Evolutionary conservation across 2,113 vertebrate species (phyloP).

Genomic region (Chloropsis cyanopogon): DNA sequence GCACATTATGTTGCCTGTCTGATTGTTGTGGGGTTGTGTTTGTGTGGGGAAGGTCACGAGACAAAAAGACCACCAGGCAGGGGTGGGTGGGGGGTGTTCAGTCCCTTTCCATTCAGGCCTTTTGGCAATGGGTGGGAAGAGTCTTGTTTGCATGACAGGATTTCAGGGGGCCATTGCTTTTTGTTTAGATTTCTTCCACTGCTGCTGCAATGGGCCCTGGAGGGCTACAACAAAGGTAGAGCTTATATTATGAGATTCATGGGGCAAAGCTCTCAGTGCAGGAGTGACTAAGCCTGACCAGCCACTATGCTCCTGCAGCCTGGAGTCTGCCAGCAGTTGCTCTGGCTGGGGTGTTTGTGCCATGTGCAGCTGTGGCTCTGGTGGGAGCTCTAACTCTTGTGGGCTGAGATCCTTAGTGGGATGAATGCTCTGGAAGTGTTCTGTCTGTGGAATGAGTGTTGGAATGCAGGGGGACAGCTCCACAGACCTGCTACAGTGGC

Average conservation of each 20-base stretch:
- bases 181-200: conserved; percentile 20
- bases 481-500: background rate
- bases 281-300: background rate
- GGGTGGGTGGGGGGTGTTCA: background rate
- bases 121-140: conserved; percentile 43
- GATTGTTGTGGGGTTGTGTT: conserved; percentile 58
- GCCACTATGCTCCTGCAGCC: background rate
- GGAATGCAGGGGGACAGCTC: background rate
- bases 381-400: background rate
- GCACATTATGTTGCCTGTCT: background rate
- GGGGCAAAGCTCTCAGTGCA: background rate
- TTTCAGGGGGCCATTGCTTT: conserved; percentile 26
- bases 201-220: background rate
- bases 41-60: conserved; percentile 49
- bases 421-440: background rate
- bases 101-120: conserved; percentile 35
- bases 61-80: conserved; percentile 64
- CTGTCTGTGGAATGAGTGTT: background rate
- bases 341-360: background rate
- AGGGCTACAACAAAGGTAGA: conserved; percentile 26
- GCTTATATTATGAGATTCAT: background rate
- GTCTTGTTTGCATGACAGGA: conserved; percentile 53
- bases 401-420: background rate
- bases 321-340: background rate
- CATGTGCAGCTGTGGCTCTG: background rate